Base-by-base conservation (phyloP, 2,888 invertebrate species). In the Cerceris ruficornis region DNA sequence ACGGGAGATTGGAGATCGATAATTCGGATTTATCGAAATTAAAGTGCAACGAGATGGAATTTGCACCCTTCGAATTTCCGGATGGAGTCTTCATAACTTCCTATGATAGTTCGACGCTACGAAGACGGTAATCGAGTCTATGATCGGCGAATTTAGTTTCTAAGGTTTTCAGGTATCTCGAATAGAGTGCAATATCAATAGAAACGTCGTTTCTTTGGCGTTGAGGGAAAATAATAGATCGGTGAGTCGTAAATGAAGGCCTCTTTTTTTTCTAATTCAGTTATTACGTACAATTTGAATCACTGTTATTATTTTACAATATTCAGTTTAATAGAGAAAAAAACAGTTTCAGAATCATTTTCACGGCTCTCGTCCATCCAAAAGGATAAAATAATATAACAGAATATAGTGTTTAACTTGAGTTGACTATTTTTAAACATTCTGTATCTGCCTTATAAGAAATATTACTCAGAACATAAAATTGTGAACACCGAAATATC, bases 1-100 rank as follows among this genome's bases (percentile, higher is more conserved):
- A 68, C 50, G 28, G 55, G 49, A 70, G 62, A 73, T 80, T 68
- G 60, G 55, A 50, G 60, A 71, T 64, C 69, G 72, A 78, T 80
- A 64, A 74, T 60, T 66, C 64, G 58, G 66, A 85, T 77, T 80
- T 80, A 80, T 75, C 77, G 66, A 80, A 82, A 84, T 82, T 77
- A 61, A 80, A 80, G 71, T 61, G 70, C 52, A 65, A 77, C 61
- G 58, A 58, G 15, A 43, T n/a, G 69, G 42, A 79, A 77, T 54
- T 39, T 2, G 61, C 65, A 17, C 43, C 7, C 13, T 6, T 57
- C 50, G 50, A 76, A 73, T 60, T 67, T 60, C 46, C 49, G 7
- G 11, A 9, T 8, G 59, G 17, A 2, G 9, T 58, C 66, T 13
- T 17, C 15, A 9, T 57, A 17, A 62, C n/a, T n/a, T 43, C 66